Evolutionary conservation across 1,140 invertebrate species (phyloP), one percentile per base, ranked within the genome.

Genomic region (Scaptodrosophila lebanonensis): DNA sequence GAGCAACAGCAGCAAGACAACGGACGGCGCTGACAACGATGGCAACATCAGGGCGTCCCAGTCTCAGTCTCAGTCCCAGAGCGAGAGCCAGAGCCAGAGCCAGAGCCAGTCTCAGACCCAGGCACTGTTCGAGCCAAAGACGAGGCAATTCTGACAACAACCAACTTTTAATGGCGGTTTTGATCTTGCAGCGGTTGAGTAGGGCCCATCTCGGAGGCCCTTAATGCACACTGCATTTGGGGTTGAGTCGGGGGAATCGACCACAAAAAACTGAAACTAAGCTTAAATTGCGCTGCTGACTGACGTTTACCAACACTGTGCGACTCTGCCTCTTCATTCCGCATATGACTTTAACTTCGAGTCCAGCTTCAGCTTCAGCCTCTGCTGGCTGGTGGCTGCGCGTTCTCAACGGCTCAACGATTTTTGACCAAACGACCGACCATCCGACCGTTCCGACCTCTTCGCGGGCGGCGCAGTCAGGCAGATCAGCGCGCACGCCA

Each of bases 401-500:
- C 17, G 32, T 8, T 51, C 53, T 63, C 50, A 60, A 65, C 62
- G 62, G 56, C 62, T 65, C 62, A 65, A 65, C 62, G 62, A 65
- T 65, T 38, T 38, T 60, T 61, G 57, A 65, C 49, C 50, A 69
- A 68, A 54, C 60, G 63, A 67, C 63, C 64, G 50, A 64, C 62
- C 48, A 7, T 38, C 57, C 66, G 44, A 65, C 44, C 36, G 16
- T 47, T 38, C 53, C 50, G 60, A 75, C 66, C 52, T 61, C 49
- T 39, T 62, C 52, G 33, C 57, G 64, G 47, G 70, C 67, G 50
- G 61, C 40, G 75, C 75, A 79, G 69, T 79, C 75, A 79, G 75
- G 69, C 75, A 79, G 69, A 79, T 82, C 75, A 75, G 75, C 56
- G 75, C 75, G 66, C 75, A 79, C 75, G 75, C 75, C 73, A 79